phyloP scores from a whole-genome alignment of 2,888 invertebrate genomes.

The Sinopyrophorus schimmeli region DNA sequence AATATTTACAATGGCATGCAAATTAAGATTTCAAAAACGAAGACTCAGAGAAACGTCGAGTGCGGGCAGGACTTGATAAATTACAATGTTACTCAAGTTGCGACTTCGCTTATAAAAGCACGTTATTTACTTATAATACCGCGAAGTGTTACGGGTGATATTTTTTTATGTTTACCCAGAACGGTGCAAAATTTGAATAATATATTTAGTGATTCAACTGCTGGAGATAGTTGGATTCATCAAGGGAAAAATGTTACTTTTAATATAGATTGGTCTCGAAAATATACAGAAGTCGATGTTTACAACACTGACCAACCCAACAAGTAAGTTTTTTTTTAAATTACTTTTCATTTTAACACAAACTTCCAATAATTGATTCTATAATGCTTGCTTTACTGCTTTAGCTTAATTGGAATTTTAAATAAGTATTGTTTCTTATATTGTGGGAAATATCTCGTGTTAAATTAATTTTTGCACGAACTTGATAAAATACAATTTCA shows the following conservation, averaged over 20 bases:
- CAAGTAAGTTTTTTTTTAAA: too few relatives aligned
- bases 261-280: neutral
- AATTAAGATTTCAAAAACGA: conserved; percentile 45
- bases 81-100: conserved; percentile 45
- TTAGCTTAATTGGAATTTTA: too few relatives aligned
- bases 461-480: too few relatives aligned
- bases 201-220: neutral
- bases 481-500: too few relatives aligned
- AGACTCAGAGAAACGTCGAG: conserved; percentile 41
- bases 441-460: too few relatives aligned
- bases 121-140: conserved; percentile 46
- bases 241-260: conserved; percentile 56
- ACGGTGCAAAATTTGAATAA: conserved; percentile 15
- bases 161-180: conserved; percentile 51
- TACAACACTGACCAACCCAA: too few relatives aligned
- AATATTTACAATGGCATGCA: conserved; percentile 46
- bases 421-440: too few relatives aligned
- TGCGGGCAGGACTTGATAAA: conserved; percentile 41
- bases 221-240: conserved; percentile 54
- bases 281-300: too few relatives aligned
- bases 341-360: too few relatives aligned
- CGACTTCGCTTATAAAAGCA: conserved; percentile 38
- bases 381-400: too few relatives aligned
- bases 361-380: too few relatives aligned
- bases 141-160: conserved; percentile 41